phyloP scores from a whole-genome alignment of 2,888 invertebrate genomes.

The Drosophila meridionalis region DNA sequence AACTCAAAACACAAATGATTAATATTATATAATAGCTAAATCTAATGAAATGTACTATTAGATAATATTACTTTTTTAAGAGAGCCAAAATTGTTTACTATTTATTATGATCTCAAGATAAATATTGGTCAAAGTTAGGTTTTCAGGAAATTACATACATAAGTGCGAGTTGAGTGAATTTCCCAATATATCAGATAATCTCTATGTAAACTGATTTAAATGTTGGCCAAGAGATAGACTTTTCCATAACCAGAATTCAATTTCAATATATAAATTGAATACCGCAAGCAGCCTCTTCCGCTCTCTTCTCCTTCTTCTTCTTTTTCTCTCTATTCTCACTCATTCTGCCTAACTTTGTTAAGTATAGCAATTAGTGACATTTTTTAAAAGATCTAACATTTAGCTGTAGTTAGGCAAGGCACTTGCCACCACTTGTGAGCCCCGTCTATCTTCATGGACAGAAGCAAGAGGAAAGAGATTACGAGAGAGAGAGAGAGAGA shows the following conservation, averaged over 20 bases:
- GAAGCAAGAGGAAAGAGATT: slow-evolving; percentile 3
- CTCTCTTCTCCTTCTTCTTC: neutral
- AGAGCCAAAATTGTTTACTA: neutral
- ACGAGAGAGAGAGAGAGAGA: neutral
- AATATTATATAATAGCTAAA: too few species aligned
- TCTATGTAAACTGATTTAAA: neutral
- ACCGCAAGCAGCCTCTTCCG: neutral
- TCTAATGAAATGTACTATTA: too few species aligned
- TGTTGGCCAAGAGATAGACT: neutral
- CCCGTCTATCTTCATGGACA: slow-evolving; percentile 36
- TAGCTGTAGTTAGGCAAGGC: neutral
- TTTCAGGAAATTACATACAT: too few species aligned
- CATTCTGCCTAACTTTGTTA: slow-evolving; percentile 12
- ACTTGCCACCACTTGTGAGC: slow-evolving; percentile 13
- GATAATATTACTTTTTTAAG: neutral
- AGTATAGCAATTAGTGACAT: slow-evolving; percentile 31
- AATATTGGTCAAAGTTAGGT: neutral
- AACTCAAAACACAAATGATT: neutral
- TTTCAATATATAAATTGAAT: neutral
- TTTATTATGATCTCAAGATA: neutral
- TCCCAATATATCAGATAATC: neutral
- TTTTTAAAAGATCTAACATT: slow-evolving; percentile 10
- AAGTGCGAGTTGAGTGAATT: too few species aligned
- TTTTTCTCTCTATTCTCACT: neutral
- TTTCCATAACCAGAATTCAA: neutral